These are phyloP conservation scores for Rhincodon typus DNA, from an alignment of 2,797 vertebrate species.

Conservation along the genomic window DNA sequence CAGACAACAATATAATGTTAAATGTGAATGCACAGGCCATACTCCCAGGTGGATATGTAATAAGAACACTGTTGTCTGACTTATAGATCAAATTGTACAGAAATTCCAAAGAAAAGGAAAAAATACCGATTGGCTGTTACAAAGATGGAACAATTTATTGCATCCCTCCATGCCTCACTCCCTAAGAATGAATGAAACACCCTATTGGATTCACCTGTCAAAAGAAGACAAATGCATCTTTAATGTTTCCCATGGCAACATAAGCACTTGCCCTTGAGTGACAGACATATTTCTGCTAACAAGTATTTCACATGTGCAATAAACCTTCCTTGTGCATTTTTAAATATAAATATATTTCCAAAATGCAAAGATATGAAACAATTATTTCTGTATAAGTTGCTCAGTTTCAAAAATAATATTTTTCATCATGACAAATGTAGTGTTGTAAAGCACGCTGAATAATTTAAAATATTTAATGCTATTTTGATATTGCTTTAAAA, in stretches of 20 bases:
- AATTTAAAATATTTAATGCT: constrained; percentile 21
- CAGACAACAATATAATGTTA: constrained; percentile 25
- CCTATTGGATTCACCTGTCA: constrained; percentile 27
- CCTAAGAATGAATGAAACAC: background rate
- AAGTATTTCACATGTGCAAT: background rate
- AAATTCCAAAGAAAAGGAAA: constrained; percentile 6
- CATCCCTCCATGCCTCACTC: background rate
- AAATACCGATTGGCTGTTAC: background rate
- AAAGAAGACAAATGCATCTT: constrained; percentile 30
- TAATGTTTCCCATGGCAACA: constrained; percentile 34
- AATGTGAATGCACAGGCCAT: constrained; percentile 1
- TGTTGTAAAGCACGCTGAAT: constrained; percentile 18
- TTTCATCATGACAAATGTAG: background rate
- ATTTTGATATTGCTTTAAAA: constrained; percentile 34
- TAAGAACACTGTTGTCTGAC: constrained; percentile 15
- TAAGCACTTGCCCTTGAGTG: background rate
- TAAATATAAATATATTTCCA: constrained; percentile 1
- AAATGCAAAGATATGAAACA: background rate
- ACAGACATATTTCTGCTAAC: background rate
- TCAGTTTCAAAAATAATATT: background rate
- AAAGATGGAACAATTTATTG: constrained; percentile 3
- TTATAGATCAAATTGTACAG: background rate
- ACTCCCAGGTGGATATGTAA: constrained; percentile 18
- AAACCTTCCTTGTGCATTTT: background rate
- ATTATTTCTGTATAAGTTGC: background rate